Base-by-base conservation (phyloP, 2,888 invertebrate genomes). In the Halocaridina rubra region DNA sequence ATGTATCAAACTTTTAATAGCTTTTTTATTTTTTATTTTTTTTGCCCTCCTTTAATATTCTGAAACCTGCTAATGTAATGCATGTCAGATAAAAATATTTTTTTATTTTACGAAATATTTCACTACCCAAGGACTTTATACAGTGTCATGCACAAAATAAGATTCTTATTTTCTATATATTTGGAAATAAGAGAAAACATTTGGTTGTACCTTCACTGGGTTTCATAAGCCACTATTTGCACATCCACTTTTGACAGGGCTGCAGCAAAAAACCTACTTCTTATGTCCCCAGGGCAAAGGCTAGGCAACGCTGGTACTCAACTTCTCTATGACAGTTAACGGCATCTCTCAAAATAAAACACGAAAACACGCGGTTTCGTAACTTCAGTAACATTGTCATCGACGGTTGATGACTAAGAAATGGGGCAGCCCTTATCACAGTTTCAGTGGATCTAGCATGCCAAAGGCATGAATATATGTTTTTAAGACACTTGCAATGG, bases 81-180 rank as follows among this genome's bases (percentile, higher is more conserved):
- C 30, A 72, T 74, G 75, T 84, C 84, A 74, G 80, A 84, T 84
- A 84, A 84, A 84, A 84, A 84, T 79, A 80, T 80, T 84, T 74
- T 72, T 75, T 79, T 57, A 75, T 75, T 79, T 79, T 81, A n/a
- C n/a, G n/a, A n/a, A n/a, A n/a, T n/a, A n/a, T n/a, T n/a, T n/a
- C n/a, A n/a, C 79, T 79, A 84, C 79, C 79, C 79, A 84, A 84
- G 75, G 30, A 74, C 79, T 84, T 74, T 84, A 84, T 79, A 80
- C 64, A 74, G 80, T n/a, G 78, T 80, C 84, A 84, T 84, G 84
- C 84, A 79, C 79, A 80, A 84, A 80, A 84, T 84, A 84, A 79
- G 84, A 79, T 84, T 80, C 61, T 77, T 82, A 82, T 72, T n/a
- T n/a, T 82, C 57, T 82, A 82, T 69, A 69, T 82, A 82, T 82